Evolutionary conservation across 2,797 vertebrate species (phyloP), one percentile per base, ranked within the genome.

Genomic region (Peromyscus aztecus): DNA sequence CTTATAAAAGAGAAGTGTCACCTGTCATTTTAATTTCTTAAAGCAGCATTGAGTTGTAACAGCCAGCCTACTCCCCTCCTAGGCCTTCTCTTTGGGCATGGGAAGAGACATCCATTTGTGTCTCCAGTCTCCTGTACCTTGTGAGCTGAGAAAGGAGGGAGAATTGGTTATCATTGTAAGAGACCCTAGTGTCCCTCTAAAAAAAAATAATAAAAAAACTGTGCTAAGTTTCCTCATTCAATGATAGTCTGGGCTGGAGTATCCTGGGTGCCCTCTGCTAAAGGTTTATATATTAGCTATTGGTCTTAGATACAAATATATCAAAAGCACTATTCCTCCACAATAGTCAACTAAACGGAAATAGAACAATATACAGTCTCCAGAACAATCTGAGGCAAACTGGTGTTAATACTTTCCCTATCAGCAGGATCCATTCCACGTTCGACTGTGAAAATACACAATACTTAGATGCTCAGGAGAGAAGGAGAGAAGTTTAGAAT

Each of bases 11-110:
- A 96, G 83, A 94, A 92, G 81, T 78, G 90, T 89, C 93, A 90
- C n/a, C 75, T 96, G 90, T 94, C 94, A 96, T 83, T 96, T 95
- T 76, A 85, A 94, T 89, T 78, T 90, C 78, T 78, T 90, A 80
- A 89, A 37, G 46, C 2, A 69, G 80, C 81, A 75, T 71, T 77
- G 31, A 90, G 88, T 13, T 19, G 1, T 85, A 90, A 82, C 49
- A 85, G 4, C 17, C 90, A 90, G 49, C 73, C 81, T 95, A 82
- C 76, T 81, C 63, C 27, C 59, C 93, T 80, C 59, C 59, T 0
- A 71, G 59, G 4, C 88, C 90, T 93, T 94, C 55, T 86, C 67
- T 57, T 90, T 75, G 37, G 34, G 34, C 89, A 46, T 82, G 19
- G 46, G 46, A 93, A 90, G 85, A 46, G 59, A 84, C 0, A 14